A percentile compares a stretch with the other conserved stretches of the same genome.
phyloP scores from a whole-genome alignment of 37 sponge, comb jelly and placozoan genomes.

The Ephydatia muelleri region DNA sequence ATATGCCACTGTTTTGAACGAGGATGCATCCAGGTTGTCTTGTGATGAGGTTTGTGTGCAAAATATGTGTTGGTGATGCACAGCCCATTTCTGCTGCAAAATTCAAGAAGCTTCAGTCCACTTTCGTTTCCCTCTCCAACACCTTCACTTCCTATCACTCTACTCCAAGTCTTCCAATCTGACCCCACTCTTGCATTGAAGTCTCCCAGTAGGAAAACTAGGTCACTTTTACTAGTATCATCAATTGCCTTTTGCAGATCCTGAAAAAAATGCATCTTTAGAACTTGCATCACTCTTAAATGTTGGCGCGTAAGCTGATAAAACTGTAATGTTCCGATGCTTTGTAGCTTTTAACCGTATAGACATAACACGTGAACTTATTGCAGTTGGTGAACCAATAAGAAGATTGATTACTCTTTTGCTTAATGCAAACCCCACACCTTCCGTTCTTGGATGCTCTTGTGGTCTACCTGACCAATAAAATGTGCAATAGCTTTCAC shows the following conservation, averaged over 20 bases:
- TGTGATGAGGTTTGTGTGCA: background rate
- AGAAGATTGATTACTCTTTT: background rate
- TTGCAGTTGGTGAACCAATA: background rate
- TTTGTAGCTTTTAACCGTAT: background rate
- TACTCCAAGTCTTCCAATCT: background rate
- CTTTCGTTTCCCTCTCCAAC: background rate
- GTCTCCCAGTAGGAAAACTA: background rate
- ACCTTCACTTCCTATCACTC: slow-evolving; percentile 5
- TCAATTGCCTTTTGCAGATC: background rate
- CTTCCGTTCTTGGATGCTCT: background rate
- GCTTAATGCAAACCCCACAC: background rate
- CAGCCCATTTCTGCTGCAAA: background rate
- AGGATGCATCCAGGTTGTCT: slow-evolving; percentile 15
- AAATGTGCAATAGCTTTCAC: background rate
- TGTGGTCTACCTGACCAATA: background rate
- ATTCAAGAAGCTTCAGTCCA: slow-evolving; percentile 4
- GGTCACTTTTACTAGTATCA: background rate
- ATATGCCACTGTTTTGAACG: slow-evolving; percentile 6
- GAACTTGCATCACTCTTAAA: background rate
- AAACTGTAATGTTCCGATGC: background rate
- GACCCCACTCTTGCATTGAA: slow-evolving; percentile 13
- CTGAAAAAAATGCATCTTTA: background rate
- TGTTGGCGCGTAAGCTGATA: background rate
- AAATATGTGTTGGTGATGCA: background rate
- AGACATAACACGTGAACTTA: background rate